Evolutionary conservation across 1,140 invertebrate genomes (phyloP), one percentile per base, ranked within the genome.

Genomic region (Melipona quadrifasciata): DNA sequence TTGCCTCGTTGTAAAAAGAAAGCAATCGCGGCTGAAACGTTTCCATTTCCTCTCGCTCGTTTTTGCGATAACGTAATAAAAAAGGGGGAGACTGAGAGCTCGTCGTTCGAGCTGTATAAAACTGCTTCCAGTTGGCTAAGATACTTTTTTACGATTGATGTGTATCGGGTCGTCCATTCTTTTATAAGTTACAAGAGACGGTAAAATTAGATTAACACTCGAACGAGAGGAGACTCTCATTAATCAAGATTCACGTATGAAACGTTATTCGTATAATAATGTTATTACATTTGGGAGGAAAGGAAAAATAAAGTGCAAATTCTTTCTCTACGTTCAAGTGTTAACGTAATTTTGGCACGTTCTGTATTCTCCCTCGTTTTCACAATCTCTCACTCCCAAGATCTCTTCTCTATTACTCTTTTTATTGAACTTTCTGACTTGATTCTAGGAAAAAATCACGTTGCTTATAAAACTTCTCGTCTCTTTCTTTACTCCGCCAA

Each of bases 61-160:
- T 61, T 68, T n/a, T 82, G 64, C 21, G 39, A 17, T 70, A 70
- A 82, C 53, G 51, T 73, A 74, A 58, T 31, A 55, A 67, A 57
- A 67, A 24, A 72, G n/a, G 57, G 21, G 64, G 76, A 75, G 19
- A 53, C 53, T 72, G 71, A 24, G 6, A 47, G 58, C 65, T 88
- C 27, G 84, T 65, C 58, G 65, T 2, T 57, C 34, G 64, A 58
- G 51, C 51, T 64, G 79, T 89, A 89, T 88, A 89, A 88, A 88
- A 89, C 85, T 61, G 39, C 12, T 31, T 47, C 27, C 67, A 47
- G 79, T 39, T 70, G 11, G 14, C 21, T 21, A 21, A 24, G 11
- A 70, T 70, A 70, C 39, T 10, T 21, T 24, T 11, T 39, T 39
- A 70, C 34, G 34, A 70, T 67, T 27, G 34, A 67, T 34, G 11